Evolutionary conservation across 1,140 invertebrate genomes (phyloP), one percentile per base, ranked within the genome.

Genomic region (Mesaphorura yosii): DNA sequence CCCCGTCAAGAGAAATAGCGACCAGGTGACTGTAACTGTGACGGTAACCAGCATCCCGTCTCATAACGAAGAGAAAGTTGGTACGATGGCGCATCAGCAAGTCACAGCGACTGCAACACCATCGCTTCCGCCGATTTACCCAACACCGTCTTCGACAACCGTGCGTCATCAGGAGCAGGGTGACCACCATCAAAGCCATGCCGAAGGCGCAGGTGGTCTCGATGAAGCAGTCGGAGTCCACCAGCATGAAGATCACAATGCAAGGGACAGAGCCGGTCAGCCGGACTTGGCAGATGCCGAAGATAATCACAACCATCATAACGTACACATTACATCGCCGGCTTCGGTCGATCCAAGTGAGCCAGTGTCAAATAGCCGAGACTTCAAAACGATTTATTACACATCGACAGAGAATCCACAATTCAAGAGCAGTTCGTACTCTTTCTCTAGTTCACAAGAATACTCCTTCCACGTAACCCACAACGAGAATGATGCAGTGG

Each of bases 371-470:
- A 46, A 46, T 46, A 46, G 20, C 28, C 44, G 28, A 31, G 47
- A 42, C 26, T 29, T 57, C 3, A 48, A 45, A 29, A 42, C 19
- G 31, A 42, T 57, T 12, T 60, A 50, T 26, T 60, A 29, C 25
- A 60, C 58, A 5, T 48, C 53, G 48, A 55, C 53, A 2, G 40
- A 56, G 39, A 40, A 60, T 23, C 58, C 58, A 6, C 29, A 60
- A 29, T 60, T 48, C 26, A 47, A 46, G 4, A 53, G 54, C 6
- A 60, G 58, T 45, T 56, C 58, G 20, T 60, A 60, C 28, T 47
- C 37, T 2, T 60, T 42, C 22, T 28, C 48, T 5, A 17, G 44
- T 1, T 44, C 58, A 25, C 39, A 39, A 2, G 51, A 42, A 20
- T 60, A 60, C 29, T 60, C 58, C 4, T 60, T 53, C 45, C 17